Evolutionary conservation across 2,888 invertebrate species (phyloP).

Genomic region (Anoncus sp.): DNA sequence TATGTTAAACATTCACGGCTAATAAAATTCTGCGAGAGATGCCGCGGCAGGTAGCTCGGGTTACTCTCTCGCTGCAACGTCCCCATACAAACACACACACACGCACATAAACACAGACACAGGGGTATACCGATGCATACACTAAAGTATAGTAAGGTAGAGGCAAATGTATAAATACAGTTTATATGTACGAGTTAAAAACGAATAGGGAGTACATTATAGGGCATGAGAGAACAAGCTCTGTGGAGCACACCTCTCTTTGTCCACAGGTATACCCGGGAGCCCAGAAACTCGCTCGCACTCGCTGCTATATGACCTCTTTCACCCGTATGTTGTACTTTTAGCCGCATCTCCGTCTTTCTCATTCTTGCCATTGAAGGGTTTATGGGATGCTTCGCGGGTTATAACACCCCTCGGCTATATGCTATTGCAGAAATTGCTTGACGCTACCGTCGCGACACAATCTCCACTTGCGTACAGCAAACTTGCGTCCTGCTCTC

Average conservation of each 20-base stretch:
- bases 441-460: not conserved
- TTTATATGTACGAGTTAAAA: slow-evolving; percentile 7
- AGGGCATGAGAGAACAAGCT: not conserved
- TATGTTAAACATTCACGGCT: slow-evolving; percentile 57
- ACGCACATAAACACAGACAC: not conserved
- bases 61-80: slow-evolving; percentile 33
- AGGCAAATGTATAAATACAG: slow-evolving; percentile 5
- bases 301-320: not conserved
- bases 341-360: slow-evolving; percentile 16
- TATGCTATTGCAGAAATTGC: not conserved
- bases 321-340: not conserved
- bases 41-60: slow-evolving; percentile 30
- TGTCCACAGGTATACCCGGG: slow-evolving; percentile 8
- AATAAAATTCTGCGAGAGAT: slow-evolving; percentile 45
- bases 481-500: slow-evolving; percentile 13
- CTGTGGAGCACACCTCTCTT: not conserved
- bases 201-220: slow-evolving; percentile 7
- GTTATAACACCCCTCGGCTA: slow-evolving; percentile 9
- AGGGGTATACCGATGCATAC: not conserved
- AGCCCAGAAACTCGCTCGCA: slow-evolving; percentile 17
- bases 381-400: slow-evolving; percentile 35
- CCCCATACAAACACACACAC: not conserved
- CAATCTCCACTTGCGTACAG: slow-evolving; percentile 2
- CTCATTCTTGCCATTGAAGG: slow-evolving; percentile 26
- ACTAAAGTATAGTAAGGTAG: not conserved